Base-by-base conservation (phyloP, 2,888 invertebrate genomes). In the Seira ritae region DNA sequence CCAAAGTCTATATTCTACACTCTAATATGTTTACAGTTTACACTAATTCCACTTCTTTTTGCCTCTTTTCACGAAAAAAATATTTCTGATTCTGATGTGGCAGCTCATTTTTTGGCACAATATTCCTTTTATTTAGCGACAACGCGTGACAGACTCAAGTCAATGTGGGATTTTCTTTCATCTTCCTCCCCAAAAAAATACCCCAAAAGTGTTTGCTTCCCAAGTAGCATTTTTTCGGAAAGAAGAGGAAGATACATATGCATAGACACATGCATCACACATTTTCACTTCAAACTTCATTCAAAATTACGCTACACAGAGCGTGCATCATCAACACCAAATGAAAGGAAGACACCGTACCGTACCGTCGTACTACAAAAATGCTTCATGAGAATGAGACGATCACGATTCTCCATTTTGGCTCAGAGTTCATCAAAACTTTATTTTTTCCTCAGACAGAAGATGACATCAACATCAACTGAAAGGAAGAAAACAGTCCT, bases 91-190 rank as follows among this genome's bases (percentile, higher is more conserved):
- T 15, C 66, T 46, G 60, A 70, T 24, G 42, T 77, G 70, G 78
- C 82, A 83, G 78, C 85, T 85, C 85, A 85, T 79, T 86, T 84
- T 85, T 85, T 86, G 84, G 85, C 85, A 85, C 85, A 85, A 85
- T 83, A 85, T 86, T 31, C 77, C 62, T 77, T 76, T 77, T 75
- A 75, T 83, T 80, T 81, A 84, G 81, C 84, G 84, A 86, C 85
- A 86, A 81, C 81, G 85, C 84, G 84, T 81, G 84, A 86, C 85
- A 86, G 77, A 80, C 81, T 67, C 70, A 73, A 83, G 77, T 83
- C 82, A 83, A 83, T 78, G 76, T 85, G 67, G 75, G 77, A 77
- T 77, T 84, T 80, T 68, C 62, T 60, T 46, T 46, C 65, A 22
- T 83, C 73, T 74, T 68, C 31, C 73, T 74, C 62, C 31, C 31